phyloP scores from a whole-genome alignment of 1,140 invertebrate species.

The Potamilus streckersoni region DNA sequence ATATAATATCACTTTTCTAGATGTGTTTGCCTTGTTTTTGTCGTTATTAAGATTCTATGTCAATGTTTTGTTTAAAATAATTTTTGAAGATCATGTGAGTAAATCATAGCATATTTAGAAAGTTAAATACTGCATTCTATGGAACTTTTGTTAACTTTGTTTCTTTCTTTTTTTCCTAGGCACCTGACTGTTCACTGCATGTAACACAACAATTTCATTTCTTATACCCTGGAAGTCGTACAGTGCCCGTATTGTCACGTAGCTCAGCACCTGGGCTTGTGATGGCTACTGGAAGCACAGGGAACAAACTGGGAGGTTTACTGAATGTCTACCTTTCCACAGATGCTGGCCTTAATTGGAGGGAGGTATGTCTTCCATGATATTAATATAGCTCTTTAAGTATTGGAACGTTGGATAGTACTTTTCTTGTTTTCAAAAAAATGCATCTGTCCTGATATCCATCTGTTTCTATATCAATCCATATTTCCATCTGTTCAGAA shows the following conservation, averaged over 20 bases:
- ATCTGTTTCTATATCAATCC: no score
- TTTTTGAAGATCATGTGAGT: no score
- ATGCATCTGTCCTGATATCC: no score
- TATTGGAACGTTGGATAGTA: neutral
- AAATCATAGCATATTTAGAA: no score
- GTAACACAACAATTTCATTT: constrained; percentile 86
- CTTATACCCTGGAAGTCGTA: constrained; percentile 82
- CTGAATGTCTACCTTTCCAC: constrained; percentile 84
- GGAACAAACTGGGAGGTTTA: constrained; percentile 78
- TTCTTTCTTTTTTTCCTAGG: constrained; percentile 50
- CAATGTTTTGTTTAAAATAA: no score
- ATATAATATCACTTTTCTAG: no score
- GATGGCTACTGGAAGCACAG: constrained; percentile 82
- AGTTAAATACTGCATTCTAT: no score
- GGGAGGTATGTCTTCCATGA: constrained; percentile 71
- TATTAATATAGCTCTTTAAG: neutral
- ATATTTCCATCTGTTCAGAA: no score
- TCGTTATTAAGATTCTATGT: no score
- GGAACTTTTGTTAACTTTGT: neutral
- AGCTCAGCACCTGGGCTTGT: constrained; percentile 84
- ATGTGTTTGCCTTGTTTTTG: no score
- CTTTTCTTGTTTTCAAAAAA: neutral
- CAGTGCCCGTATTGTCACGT: constrained; percentile 85
- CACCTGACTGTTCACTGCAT: constrained; percentile 82
- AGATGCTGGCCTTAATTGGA: constrained; percentile 88